These are phyloP conservation scores for Cichlasoma orientale DNA, from an alignment of 2,797 vertebrate species.

Conservation along the genomic window DNA sequence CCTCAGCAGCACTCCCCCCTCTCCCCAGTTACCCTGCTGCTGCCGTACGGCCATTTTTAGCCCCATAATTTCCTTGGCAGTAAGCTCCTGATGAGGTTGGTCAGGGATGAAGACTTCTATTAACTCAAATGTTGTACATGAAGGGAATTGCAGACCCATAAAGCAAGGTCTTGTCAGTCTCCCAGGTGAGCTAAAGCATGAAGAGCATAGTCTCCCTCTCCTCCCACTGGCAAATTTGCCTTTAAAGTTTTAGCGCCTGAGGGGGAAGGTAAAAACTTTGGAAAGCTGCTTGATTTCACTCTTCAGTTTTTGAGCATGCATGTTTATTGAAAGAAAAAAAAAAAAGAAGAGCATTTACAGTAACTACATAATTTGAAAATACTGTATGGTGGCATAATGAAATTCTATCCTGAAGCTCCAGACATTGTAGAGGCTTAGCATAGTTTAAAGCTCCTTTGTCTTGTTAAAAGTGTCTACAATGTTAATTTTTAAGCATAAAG, in stretches of 20 bases:
- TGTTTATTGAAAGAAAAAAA: conserved; percentile 15
- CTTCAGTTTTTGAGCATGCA: conserved; percentile 21
- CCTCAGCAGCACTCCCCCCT: conserved; percentile 47
- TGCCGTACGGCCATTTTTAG: conserved; percentile 80
- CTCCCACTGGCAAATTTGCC: conserved; percentile 69
- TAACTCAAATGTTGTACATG: conserved; percentile 87
- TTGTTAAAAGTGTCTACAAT: background rate
- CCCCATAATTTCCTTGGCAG: conserved; percentile 83
- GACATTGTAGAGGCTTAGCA: background rate
- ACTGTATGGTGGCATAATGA: background rate
- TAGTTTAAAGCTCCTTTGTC: background rate
- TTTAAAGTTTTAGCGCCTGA: conserved; percentile 69
- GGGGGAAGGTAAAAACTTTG: conserved; percentile 55
- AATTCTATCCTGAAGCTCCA: background rate
- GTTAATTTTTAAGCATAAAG: background rate
- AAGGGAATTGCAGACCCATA: conserved; percentile 83
- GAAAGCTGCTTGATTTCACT: conserved; percentile 49
- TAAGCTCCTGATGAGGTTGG: conserved; percentile 86
- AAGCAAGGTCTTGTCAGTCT: conserved; percentile 82
- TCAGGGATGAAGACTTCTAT: conserved; percentile 88
- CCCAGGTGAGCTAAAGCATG: conserved; percentile 82
- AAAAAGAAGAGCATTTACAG: background rate
- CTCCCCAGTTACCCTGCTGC: conserved; percentile 56
- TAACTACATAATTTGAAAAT: background rate
- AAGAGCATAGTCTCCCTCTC: conserved; percentile 77